These are phyloP conservation scores for Atherinomorus stipes DNA, from an alignment of 2,113 vertebrate genomes.

Conservation along the genomic window DNA sequence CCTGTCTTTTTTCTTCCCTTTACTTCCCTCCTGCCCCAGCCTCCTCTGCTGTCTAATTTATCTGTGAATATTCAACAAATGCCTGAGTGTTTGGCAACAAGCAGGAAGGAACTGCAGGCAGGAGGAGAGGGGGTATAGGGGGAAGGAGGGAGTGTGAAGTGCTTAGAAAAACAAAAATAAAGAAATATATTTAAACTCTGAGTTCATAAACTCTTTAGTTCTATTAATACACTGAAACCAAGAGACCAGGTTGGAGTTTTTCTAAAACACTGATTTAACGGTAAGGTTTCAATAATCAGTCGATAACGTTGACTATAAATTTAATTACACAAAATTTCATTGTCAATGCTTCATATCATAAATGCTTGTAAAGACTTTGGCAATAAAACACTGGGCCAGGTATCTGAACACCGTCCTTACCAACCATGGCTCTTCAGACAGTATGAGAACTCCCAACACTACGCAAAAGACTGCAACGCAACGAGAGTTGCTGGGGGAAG, in stretches of 20 bases:
- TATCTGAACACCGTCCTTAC: too few relatives aligned
- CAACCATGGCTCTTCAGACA: too few relatives aligned
- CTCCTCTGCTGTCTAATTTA: conserved; percentile 27
- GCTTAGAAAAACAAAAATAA: conserved; percentile 61
- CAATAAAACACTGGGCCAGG: too few relatives aligned
- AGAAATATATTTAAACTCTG: conserved; percentile 47
- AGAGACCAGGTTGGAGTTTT: conserved; percentile 30
- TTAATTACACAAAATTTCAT: too few relatives aligned
- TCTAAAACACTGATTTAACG: conserved; percentile 23
- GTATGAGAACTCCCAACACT: too few relatives aligned
- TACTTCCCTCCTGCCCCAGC: conserved; percentile 6
- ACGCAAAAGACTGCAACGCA: too few relatives aligned
- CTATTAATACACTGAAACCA: conserved; percentile 53
- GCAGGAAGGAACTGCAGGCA: conserved; percentile 56
- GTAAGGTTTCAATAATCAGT: too few relatives aligned
- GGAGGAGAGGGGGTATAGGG: neutral
- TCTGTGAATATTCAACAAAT: conserved; percentile 59
- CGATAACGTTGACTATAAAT: too few relatives aligned
- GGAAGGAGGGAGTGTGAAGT: conserved; percentile 10
- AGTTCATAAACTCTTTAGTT: conserved; percentile 56
- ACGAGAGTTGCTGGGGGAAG: too few relatives aligned
- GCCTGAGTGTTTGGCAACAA: conserved; percentile 2
- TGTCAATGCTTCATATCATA: too few relatives aligned
- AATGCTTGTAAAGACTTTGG: too few relatives aligned
- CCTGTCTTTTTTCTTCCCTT: neutral